Evolutionary conservation across 2,888 invertebrate genomes (phyloP).

Genomic region (Nemoura dubitans): DNA sequence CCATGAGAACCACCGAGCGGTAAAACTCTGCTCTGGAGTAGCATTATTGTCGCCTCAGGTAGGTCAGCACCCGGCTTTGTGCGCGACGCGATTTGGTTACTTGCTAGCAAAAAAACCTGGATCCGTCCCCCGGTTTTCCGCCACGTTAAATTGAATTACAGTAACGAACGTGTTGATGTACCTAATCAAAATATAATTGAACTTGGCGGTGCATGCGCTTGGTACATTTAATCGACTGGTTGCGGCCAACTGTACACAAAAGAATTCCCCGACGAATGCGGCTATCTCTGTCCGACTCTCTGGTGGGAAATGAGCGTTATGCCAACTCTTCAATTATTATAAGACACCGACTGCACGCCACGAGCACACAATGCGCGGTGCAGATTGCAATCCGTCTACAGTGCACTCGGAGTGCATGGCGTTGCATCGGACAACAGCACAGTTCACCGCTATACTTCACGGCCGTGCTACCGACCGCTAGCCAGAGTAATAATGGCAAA

Average conservation of each 20-base stretch:
- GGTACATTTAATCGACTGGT: background rate
- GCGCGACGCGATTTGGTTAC: background rate
- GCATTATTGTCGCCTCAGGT: background rate
- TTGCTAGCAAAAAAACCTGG: background rate
- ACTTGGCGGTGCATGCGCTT: background rate
- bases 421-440: background rate
- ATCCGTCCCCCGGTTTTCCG: background rate
- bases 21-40: background rate
- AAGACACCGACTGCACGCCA: background rate
- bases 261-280: background rate
- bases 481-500: background rate
- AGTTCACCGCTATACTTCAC: background rate
- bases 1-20: background rate
- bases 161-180: background rate
- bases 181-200: background rate
- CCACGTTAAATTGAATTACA: background rate
- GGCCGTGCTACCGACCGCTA: background rate
- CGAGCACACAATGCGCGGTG: background rate
- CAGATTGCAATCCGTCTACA: background rate
- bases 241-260: background rate
- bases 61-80: background rate
- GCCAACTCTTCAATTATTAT: background rate
- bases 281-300: too few species aligned
- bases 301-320: background rate
- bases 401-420: background rate